Conservation (phyloP, 2,888 invertebrate species). For the Cephonodes hylas region DNA sequence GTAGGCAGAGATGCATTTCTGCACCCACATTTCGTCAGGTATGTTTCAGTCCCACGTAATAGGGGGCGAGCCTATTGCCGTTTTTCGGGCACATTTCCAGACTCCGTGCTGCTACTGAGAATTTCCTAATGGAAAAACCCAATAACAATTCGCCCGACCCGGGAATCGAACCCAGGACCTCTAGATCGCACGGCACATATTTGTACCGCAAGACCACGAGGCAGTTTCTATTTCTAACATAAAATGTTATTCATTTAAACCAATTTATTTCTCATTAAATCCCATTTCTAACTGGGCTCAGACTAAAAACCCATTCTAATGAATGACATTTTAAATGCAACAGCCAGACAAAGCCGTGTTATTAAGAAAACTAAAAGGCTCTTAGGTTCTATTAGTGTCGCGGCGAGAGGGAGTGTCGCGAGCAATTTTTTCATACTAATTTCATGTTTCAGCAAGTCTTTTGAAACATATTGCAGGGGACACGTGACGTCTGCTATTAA, state of each 20-base stretch:
- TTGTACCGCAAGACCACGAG: too few relatives aligned
- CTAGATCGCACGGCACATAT: too few relatives aligned
- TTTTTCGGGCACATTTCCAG: too few relatives aligned
- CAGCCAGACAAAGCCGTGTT: slow-evolving; percentile 4
- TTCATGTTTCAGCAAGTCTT: neutral
- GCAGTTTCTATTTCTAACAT: too few relatives aligned
- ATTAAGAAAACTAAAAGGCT: slow-evolving; percentile 10
- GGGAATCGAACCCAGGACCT: too few relatives aligned
- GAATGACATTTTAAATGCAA: neutral
- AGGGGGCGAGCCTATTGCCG: too few relatives aligned
- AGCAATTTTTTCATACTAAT: neutral
- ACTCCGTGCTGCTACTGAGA: too few relatives aligned
- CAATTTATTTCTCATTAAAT: neutral
- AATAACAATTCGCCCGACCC: too few relatives aligned
- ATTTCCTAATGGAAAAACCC: too few relatives aligned
- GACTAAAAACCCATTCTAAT: neutral
- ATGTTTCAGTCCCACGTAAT: too few relatives aligned
- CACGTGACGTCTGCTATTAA: neutral
- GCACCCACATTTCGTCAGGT: too few relatives aligned
- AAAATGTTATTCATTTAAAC: neutral
- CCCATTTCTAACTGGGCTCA: neutral
- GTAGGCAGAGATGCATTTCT: too few relatives aligned
- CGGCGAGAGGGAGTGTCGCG: neutral
- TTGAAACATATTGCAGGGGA: neutral
- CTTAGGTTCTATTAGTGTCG: neutral